Evolutionary conservation across 2,888 invertebrate genomes (phyloP), one percentile per base, ranked within the genome.

Genomic region (Panorpa germanica): DNA sequence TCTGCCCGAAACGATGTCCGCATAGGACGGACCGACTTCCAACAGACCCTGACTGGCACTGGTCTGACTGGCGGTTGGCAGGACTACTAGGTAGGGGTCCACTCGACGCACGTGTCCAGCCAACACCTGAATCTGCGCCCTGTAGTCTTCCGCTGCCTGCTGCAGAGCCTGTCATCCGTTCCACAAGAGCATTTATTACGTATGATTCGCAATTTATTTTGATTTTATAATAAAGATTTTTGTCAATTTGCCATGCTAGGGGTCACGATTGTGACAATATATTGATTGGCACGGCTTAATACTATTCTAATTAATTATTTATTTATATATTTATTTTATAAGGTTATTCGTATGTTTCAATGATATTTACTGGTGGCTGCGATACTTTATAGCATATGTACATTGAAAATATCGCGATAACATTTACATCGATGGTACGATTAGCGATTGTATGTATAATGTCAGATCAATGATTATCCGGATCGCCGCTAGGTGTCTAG

Each of bases 401-500:
- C 17, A 16, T 30, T 26, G 11, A 17, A 10, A 16, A 28, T 28
- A 18, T 28, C n/a, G n/a, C 19, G 13, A 31, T 19, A 22, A 11
- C 25, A 17, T 15, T 19, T 17, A 22, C 31, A 19, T 15, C 12
- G 16, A 12, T 13, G 14, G 19, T 31, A 11, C 14, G 14, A n/a
- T 26, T 26, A 31, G 18, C 30, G 25, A 21, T 17, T 15, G 33
- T 14, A n/a, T n/a, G n/a, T n/a, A n/a, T n/a, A n/a, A n/a, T n/a
- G n/a, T n/a, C n/a, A n/a, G n/a, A n/a, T n/a, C n/a, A n/a, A n/a
- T n/a, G n/a, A n/a, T n/a, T n/a, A n/a, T n/a, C n/a, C n/a, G n/a
- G n/a, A n/a, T n/a, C n/a, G n/a, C n/a, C n/a, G n/a, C n/a, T 66
- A 75, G 49, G 69, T 67, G 55, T 75, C 76, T 52, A 74, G 64